A percentile compares a stretch with the other conserved stretches of the same genome.
Conservation (phyloP, 1,140 invertebrate species). For the Anastrepha obliqua region DNA sequence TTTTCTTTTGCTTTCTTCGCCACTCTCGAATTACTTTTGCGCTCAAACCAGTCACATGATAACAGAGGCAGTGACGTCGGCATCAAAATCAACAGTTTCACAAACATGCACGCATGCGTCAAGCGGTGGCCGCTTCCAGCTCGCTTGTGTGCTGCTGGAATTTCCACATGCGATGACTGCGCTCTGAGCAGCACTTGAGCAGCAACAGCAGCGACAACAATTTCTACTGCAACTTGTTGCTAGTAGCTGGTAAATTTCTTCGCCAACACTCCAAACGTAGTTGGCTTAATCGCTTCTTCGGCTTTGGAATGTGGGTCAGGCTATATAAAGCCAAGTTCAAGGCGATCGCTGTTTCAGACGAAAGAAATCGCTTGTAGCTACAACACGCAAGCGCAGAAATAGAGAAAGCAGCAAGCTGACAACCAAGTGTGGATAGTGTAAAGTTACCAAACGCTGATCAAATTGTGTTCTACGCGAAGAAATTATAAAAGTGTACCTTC, state of each 20-base stretch:
- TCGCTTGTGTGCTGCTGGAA: background rate
- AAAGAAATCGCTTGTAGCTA: constrained; percentile 58
- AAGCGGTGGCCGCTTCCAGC: background rate
- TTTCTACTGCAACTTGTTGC: constrained; percentile 48
- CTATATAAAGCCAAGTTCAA: constrained; percentile 78
- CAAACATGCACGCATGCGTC: constrained; percentile 17
- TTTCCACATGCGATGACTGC: background rate
- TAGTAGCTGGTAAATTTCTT: constrained; percentile 53
- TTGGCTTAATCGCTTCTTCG: constrained; percentile 21
- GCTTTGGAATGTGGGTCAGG: constrained; percentile 75
- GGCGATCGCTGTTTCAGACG: constrained; percentile 75
- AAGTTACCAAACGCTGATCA: background rate
- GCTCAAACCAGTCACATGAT: background rate
- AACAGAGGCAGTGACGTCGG: background rate
- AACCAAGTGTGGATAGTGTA: constrained; percentile 13
- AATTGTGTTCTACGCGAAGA: background rate
- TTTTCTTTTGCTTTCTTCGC: background rate
- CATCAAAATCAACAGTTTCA: background rate
- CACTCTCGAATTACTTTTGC: background rate
- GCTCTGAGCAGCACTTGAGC: background rate
- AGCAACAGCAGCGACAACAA: background rate
- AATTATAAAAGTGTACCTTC: background rate
- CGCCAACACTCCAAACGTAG: constrained; percentile 50
- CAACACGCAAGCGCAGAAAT: constrained; percentile 58
- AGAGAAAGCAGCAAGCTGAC: constrained; percentile 36